A percentile compares a stretch with the other conserved stretches of the same genome.
Conservation (phyloP, 2,797 vertebrate species). For the Caiman crocodilus region DNA sequence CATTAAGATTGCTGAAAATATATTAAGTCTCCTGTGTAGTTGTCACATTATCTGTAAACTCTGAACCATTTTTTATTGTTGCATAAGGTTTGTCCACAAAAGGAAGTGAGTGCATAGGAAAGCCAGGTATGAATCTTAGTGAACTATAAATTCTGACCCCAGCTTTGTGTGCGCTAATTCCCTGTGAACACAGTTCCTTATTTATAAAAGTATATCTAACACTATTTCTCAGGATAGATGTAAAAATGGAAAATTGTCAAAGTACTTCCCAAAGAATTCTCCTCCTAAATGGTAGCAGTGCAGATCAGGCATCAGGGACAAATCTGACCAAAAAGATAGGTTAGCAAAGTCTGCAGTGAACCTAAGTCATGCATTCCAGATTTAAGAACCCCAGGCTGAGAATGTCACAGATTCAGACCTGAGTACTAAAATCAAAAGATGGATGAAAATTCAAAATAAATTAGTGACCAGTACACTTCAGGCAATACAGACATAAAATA, state of each 20-base stretch:
- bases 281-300: not conserved
- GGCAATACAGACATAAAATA: not conserved
- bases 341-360: not conserved
- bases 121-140: not conserved
- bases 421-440: not conserved
- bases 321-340: not conserved
- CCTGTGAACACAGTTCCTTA: not conserved
- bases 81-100: not conserved
- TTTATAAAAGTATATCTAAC: not conserved
- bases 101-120: not conserved
- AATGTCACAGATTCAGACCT: not conserved
- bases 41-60: not conserved
- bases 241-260: not conserved
- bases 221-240: not conserved
- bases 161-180: not conserved
- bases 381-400: not conserved
- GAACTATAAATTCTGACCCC: not conserved
- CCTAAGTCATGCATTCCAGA: not conserved
- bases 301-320: not conserved
- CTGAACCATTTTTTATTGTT: not conserved
- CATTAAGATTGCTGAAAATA: not conserved
- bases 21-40: not conserved
- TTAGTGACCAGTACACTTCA: not conserved
- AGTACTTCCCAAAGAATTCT: not conserved
- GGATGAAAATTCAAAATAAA: not conserved